phyloP scores from a whole-genome alignment of 2,888 invertebrate genomes.

The Idaea aversata region DNA sequence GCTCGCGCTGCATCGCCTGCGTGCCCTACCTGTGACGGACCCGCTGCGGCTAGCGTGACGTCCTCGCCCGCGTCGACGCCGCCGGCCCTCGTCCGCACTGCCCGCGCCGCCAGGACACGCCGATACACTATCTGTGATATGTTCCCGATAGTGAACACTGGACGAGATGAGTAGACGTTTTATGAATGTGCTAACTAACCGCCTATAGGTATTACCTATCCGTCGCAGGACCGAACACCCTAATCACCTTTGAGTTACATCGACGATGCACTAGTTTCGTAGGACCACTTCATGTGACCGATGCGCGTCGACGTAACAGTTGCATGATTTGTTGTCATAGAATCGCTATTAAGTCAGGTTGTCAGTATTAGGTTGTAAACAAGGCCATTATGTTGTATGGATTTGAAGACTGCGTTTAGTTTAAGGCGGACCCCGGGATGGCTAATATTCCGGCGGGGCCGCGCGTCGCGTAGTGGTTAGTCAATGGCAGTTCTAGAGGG shows the following conservation, averaged over 20 bases:
- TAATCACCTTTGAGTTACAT: constrained; percentile 36
- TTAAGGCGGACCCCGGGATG: constrained; percentile 46
- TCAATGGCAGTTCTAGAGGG: constrained; percentile 59
- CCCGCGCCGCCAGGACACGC: constrained; percentile 35
- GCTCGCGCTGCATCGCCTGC: constrained; percentile 50
- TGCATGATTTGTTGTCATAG: constrained; percentile 54
- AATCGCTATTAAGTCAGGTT: constrained; percentile 28
- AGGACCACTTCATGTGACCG: constrained; percentile 44
- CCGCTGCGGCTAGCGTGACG: neutral
- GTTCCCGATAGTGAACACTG: constrained; percentile 55
- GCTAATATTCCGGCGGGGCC: constrained; percentile 18
- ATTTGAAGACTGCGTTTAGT: constrained; percentile 73
- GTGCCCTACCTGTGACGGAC: constrained; percentile 12
- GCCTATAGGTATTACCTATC: constrained; percentile 32
- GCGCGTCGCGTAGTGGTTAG: constrained; percentile 29
- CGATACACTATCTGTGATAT: constrained; percentile 70
- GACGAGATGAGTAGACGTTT: constrained; percentile 56
- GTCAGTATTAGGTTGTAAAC: constrained; percentile 58
- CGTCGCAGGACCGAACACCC: constrained; percentile 32
- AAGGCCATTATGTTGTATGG: constrained; percentile 56
- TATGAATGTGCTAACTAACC: constrained; percentile 61
- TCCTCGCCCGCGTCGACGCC: constrained; percentile 5
- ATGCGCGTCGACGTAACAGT: constrained; percentile 60
- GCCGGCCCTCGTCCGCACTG: constrained; percentile 18
- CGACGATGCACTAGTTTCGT: constrained; percentile 48